Evolutionary conservation across 2,888 invertebrate genomes (phyloP).

Genomic region (Xanthia togata): DNA sequence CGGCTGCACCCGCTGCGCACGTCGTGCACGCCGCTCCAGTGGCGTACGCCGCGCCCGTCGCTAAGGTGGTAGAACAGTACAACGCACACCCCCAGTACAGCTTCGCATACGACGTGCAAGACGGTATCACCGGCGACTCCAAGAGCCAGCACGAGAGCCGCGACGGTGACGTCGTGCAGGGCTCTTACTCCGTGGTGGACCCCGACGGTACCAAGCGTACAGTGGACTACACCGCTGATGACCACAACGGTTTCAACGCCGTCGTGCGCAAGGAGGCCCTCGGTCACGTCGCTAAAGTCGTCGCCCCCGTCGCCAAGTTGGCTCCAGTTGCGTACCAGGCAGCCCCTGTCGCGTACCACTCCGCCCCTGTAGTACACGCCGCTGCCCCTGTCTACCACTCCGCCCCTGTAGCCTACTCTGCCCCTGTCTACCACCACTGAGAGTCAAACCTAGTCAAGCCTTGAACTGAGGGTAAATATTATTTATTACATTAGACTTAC

Average conservation of each 20-base stretch:
- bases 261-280: conserved; percentile 85
- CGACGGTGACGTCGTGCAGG: conserved; percentile 86
- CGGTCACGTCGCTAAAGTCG: conserved; percentile 76
- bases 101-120: conserved; percentile 87
- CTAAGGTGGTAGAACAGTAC: conserved; percentile 76
- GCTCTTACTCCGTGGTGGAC: conserved; percentile 87
- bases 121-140: conserved; percentile 82
- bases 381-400: conserved; percentile 34
- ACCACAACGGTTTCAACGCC: conserved; percentile 88
- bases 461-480: conserved; percentile 44
- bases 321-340: conserved; percentile 68
- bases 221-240: conserved; percentile 88
- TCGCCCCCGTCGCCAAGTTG: conserved; percentile 70
- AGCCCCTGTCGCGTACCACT: conserved; percentile 71
- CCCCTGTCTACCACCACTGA: conserved; percentile 64
- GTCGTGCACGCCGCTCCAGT: conserved; percentile 31
- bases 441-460: conserved; percentile 51
- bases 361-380: conserved; percentile 45
- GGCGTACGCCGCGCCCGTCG: conserved; percentile 58
- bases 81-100: conserved; percentile 80
- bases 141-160: conserved; percentile 87
- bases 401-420: conserved; percentile 71
- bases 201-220: conserved; percentile 87
- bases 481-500: conserved; percentile 52
- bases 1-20: conserved; percentile 61